Evolutionary conservation across 2,888 invertebrate genomes (phyloP).

Genomic region (Caenorhabditis sulstoni): DNA sequence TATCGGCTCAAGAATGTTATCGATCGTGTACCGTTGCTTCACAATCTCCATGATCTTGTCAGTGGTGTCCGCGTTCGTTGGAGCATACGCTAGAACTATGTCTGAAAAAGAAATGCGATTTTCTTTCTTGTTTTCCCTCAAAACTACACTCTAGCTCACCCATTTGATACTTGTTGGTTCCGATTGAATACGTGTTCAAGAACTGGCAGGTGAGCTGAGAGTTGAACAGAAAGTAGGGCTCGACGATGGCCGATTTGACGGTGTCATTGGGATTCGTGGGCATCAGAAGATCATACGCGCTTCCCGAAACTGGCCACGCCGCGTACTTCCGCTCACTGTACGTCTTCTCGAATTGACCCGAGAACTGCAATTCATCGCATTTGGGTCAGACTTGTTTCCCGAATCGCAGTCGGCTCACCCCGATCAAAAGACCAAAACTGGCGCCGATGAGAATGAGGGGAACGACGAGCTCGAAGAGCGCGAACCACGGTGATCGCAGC

Average conservation of each 20-base stretch:
- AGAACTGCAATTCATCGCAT: constrained; percentile 71
- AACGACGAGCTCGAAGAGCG: constrained; percentile 73
- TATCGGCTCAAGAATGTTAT: constrained; percentile 1
- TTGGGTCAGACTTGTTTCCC: background rate
- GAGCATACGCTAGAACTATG: constrained; percentile 72
- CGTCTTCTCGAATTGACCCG: constrained; percentile 67
- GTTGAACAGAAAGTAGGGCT: constrained; percentile 57
- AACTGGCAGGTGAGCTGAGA: constrained; percentile 62
- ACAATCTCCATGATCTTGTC: constrained; percentile 64
- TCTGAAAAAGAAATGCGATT: no score
- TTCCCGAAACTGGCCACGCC: constrained; percentile 70
- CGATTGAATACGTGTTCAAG: constrained; percentile 50
- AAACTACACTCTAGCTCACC: constrained; percentile 12
- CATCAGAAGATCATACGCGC: constrained; percentile 67
- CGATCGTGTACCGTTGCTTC: constrained; percentile 30
- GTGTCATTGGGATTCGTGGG: constrained; percentile 58
- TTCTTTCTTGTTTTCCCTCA: no score
- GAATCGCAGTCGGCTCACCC: constrained; percentile 64
- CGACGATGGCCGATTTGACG: constrained; percentile 56
- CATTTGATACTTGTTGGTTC: constrained; percentile 22
- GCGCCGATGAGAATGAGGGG: constrained; percentile 74
- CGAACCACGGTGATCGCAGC: constrained; percentile 71
- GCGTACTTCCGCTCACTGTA: constrained; percentile 59
- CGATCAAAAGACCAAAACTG: constrained; percentile 74
- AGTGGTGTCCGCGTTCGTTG: constrained; percentile 55